A percentile compares a stretch with the other conserved stretches of the same genome.
phyloP scores from a whole-genome alignment of 2,888 invertebrate species.

The Chrysopilus asiliformis region DNA sequence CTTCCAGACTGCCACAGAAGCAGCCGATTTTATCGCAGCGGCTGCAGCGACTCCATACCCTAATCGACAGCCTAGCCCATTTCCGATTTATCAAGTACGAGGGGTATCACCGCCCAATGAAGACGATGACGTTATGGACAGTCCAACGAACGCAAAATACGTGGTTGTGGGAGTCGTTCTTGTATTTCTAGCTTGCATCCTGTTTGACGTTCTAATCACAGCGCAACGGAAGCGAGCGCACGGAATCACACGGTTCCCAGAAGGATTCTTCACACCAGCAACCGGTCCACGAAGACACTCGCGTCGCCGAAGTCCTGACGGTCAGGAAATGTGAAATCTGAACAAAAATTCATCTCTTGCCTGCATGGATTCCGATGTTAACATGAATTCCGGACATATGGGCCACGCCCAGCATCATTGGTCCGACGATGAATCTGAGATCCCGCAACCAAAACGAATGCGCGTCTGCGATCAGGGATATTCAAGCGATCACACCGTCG shows the following conservation, averaged over 20 bases:
- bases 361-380: conserved; percentile 55
- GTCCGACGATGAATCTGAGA: conserved; percentile 80
- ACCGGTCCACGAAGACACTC: conserved; percentile 60
- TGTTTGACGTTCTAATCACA: conserved; percentile 68
- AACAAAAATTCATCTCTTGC: conserved; percentile 65
- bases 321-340: conserved; percentile 87
- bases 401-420: conserved; percentile 59
- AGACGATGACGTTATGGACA: conserved; percentile 36
- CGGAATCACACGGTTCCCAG: conserved; percentile 95
- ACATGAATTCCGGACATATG: conserved; percentile 43
- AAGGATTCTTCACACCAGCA: conserved; percentile 71
- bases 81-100: conserved; percentile 67
- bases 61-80: conserved; percentile 60
- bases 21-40: conserved; percentile 82
- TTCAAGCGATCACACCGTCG: conserved; percentile 76
- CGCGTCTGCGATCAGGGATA: conserved; percentile 60
- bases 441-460: conserved; percentile 74
- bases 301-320: conserved; percentile 75
- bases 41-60: conserved; percentile 68
- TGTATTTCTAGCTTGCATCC: conserved; percentile 45
- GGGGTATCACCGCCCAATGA: conserved; percentile 45
- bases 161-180: conserved; percentile 60
- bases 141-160: conserved; percentile 58
- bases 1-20: conserved; percentile 71
- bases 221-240: conserved; percentile 76